Percentiles rank a stretch among this genome's conserved stretches.
phyloP scores from a whole-genome alignment of 1,140 invertebrate genomes.

The Galleria mellonella region DNA sequence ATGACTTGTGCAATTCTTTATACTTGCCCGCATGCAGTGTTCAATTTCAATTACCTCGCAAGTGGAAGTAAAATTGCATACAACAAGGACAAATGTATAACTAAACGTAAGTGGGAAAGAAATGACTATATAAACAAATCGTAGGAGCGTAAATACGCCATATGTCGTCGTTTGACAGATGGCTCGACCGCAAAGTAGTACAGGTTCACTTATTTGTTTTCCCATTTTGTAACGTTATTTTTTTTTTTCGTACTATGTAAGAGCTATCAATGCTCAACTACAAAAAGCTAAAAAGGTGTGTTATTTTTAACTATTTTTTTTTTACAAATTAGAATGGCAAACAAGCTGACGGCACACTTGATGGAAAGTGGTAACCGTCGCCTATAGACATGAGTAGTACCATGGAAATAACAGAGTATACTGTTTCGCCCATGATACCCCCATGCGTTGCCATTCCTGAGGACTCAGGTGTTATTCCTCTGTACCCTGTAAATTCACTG shows the following conservation, averaged over 20 bases:
- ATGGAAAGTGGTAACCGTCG: too few relatives aligned
- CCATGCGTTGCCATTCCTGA: too few relatives aligned
- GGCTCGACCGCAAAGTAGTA: constrained; percentile 40
- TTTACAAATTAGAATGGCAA: too few relatives aligned
- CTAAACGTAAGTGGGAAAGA: constrained; percentile 12
- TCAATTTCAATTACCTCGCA: constrained; percentile 63
- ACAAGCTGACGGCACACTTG: too few relatives aligned
- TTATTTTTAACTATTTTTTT: too few relatives aligned
- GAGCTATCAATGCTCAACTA: too few relatives aligned
- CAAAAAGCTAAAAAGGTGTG: too few relatives aligned
- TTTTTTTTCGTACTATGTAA: neutral
- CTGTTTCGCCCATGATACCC: too few relatives aligned
- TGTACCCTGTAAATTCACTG: too few relatives aligned
- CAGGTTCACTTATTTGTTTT: constrained; percentile 39
- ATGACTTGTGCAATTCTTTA: constrained; percentile 46
- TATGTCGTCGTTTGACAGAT: constrained; percentile 58
- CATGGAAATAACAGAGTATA: too few relatives aligned
- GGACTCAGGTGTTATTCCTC: too few relatives aligned
- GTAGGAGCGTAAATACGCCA: constrained; percentile 54
- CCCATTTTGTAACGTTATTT: constrained; percentile 1
- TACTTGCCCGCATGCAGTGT: constrained; percentile 63
- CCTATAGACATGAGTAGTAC: too few relatives aligned
- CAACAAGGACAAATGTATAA: constrained; percentile 19
- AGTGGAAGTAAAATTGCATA: constrained; percentile 52
- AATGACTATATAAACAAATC: constrained; percentile 57